Evolutionary conservation across 1,140 invertebrate species (phyloP).

Genomic region (Drosophila triauraria): DNA sequence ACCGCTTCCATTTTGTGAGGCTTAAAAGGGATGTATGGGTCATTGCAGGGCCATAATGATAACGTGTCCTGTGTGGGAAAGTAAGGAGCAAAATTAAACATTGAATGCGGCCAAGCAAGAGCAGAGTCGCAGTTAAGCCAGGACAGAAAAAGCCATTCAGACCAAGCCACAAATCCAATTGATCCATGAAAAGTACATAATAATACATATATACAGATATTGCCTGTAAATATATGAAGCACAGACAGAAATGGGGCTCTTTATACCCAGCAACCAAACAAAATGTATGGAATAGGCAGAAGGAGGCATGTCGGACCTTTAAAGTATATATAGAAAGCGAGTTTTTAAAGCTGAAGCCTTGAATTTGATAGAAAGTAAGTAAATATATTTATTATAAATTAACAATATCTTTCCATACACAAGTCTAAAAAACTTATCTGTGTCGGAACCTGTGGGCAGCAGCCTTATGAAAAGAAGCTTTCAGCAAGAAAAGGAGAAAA

Average conservation of each 20-base stretch:
- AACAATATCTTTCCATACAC: too few relatives aligned
- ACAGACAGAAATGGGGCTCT: background rate
- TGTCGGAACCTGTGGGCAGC: background rate
- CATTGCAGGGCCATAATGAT: constrained; percentile 13
- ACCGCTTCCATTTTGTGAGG: background rate
- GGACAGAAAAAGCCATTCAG: background rate
- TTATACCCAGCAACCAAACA: too few relatives aligned
- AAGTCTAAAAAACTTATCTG: too few relatives aligned
- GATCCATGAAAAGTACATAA: constrained; percentile 28
- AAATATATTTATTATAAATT: too few relatives aligned
- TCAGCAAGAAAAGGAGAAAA: constrained; percentile 18
- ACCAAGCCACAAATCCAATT: constrained; percentile 44
- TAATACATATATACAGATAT: constrained; percentile 16
- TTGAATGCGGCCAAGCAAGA: too few relatives aligned
- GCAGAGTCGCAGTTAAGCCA: background rate
- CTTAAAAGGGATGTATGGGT: constrained; percentile 10
- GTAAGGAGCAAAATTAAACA: background rate
- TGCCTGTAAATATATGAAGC: background rate
- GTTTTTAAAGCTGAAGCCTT: too few relatives aligned
- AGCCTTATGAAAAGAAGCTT: constrained; percentile 38
- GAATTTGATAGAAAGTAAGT: too few relatives aligned
- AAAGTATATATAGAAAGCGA: too few relatives aligned
- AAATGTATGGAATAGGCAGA: too few relatives aligned
- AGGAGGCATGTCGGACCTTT: too few relatives aligned
- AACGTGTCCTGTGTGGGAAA: constrained; percentile 11